These are phyloP conservation scores for Nerophis lumbriciformis DNA, from an alignment of 2,113 vertebrate species.

Conservation along the genomic window DNA sequence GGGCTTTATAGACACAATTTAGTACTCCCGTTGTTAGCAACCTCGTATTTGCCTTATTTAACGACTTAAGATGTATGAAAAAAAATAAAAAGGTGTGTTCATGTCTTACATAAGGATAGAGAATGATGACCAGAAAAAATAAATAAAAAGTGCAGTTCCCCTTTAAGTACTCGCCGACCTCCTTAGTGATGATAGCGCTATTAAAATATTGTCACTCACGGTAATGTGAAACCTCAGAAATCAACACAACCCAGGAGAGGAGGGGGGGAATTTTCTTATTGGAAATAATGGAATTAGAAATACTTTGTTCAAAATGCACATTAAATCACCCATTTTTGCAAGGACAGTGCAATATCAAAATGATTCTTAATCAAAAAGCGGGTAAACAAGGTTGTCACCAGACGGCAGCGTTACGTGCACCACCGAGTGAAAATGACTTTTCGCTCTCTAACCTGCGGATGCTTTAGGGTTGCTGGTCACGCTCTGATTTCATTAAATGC, in stretches of 20 bases:
- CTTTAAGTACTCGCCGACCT: neutral
- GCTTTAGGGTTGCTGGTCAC: slow-evolving; percentile 37
- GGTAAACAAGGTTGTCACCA: too few species aligned
- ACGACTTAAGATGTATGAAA: too few species aligned
- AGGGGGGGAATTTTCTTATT: neutral
- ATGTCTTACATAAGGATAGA: too few species aligned
- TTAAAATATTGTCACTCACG: neutral
- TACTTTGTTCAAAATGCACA: neutral
- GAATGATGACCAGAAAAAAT: too few species aligned
- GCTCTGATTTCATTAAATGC: slow-evolving; percentile 56
- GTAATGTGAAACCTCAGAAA: neutral
- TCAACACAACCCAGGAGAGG: neutral
- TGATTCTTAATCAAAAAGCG: too few species aligned
- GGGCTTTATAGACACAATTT: too few species aligned
- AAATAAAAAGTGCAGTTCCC: too few species aligned
- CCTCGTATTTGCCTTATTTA: too few species aligned
- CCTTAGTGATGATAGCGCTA: neutral
- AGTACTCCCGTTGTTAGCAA: too few species aligned
- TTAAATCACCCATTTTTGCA: neutral
- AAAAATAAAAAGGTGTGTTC: too few species aligned
- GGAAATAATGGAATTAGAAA: neutral
- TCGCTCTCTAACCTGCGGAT: slow-evolving; percentile 45
- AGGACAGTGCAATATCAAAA: neutral
- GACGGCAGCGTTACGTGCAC: neutral
- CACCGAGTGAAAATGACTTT: slow-evolving; percentile 26